These are phyloP conservation scores for Simalia tracyae DNA, from an alignment of 2,797 vertebrate genomes.

Conservation along the genomic window DNA sequence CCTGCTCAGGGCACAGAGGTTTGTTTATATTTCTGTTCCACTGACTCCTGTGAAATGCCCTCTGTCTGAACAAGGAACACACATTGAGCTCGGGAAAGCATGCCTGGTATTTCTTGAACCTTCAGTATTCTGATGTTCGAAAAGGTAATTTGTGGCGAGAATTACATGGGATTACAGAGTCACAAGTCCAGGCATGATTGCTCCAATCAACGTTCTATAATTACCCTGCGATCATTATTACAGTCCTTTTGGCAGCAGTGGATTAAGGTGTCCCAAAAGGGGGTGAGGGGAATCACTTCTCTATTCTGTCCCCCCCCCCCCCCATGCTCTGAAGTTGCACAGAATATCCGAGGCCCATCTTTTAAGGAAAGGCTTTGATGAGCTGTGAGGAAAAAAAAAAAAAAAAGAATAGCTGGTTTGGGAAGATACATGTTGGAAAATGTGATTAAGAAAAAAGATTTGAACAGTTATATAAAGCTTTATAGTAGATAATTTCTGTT, in stretches of 20 bases:
- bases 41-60: conserved; percentile 64
- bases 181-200: conserved; percentile 31
- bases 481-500: neutral
- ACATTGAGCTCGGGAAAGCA: conserved; percentile 50
- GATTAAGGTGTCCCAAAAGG: neutral
- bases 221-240: conserved; percentile 27
- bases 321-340: neutral
- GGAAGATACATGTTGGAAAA: neutral
- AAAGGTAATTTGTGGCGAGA: conserved; percentile 39
- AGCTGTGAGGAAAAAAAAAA: neutral
- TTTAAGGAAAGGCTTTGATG: neutral
- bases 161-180: conserved; percentile 31
- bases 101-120: conserved; percentile 60
- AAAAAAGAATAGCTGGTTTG: neutral
- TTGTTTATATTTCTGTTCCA: conserved; percentile 72
- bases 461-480: neutral
- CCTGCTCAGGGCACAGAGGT: conserved; percentile 33
- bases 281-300: neutral
- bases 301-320: neutral
- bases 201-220: neutral
- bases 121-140: neutral
- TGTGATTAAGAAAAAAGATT: neutral
- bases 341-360: neutral
- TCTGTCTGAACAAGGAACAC: conserved; percentile 65
- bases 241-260: neutral